Percentiles rank a stretch among this genome's conserved stretches.
phyloP scores from a whole-genome alignment of 2,113 vertebrate species.

The Hystrix brachyura region DNA sequence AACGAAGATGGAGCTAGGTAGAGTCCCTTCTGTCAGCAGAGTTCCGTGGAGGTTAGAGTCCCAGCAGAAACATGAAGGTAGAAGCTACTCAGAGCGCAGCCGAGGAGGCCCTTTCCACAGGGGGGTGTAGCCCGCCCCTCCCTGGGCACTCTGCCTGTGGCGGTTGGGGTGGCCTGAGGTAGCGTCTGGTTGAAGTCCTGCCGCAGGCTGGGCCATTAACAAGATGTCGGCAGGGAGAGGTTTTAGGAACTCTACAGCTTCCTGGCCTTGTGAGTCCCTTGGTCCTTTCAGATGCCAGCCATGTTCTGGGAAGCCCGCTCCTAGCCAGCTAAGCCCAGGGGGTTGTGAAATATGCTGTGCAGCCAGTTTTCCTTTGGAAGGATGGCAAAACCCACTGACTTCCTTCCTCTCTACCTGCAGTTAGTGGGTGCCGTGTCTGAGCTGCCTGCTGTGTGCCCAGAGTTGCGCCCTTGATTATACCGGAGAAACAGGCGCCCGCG shows the following conservation, averaged over 20 bases:
- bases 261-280: neutral
- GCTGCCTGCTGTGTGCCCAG: neutral
- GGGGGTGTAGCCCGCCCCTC: neutral
- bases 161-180: neutral
- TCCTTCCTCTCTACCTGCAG: neutral
- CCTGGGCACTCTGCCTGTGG: neutral
- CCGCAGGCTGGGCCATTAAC: neutral
- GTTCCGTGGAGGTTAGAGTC: neutral
- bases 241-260: neutral
- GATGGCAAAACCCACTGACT: neutral
- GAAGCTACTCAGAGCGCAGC: neutral
- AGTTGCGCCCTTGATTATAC: neutral
- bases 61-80: slow-evolving; percentile 4
- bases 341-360: slow-evolving; percentile 1
- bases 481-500: neutral
- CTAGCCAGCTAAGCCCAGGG: neutral
- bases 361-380: neutral
- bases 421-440: neutral
- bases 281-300: neutral
- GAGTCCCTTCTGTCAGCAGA: neutral
- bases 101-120: neutral
- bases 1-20: neutral
- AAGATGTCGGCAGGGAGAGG: neutral
- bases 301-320: neutral
- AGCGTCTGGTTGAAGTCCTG: neutral